Evolutionary conservation across 1,140 invertebrate genomes (phyloP).

Genomic region (Trachelipus rathkii): DNA sequence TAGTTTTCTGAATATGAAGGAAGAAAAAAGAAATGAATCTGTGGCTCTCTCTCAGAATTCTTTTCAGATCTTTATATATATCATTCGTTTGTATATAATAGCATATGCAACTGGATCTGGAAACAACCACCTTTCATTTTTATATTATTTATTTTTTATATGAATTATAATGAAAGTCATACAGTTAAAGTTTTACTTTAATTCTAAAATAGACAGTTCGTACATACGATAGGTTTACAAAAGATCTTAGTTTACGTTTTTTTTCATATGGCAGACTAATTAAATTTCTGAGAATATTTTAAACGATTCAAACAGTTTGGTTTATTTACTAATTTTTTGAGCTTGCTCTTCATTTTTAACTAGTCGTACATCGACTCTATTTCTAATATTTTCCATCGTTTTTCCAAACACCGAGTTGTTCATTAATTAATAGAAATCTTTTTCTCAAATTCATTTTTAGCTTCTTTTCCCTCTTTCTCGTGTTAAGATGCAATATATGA

Average conservation of each 20-base stretch:
- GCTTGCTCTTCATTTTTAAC: conserved; percentile 16
- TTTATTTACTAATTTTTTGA: conserved; percentile 12
- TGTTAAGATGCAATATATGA: conserved; percentile 49
- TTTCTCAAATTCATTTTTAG: conserved; percentile 54
- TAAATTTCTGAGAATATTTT: conserved; percentile 21
- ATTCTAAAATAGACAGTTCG: conserved; percentile 14
- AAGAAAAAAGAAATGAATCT: too few relatives aligned
- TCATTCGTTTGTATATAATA: conserved; percentile 16
- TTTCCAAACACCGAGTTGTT: conserved; percentile 19
- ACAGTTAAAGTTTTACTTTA: conserved; percentile 14
- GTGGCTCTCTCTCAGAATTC: too few relatives aligned
- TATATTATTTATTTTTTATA: conserved; percentile 20
- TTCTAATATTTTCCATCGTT: conserved; percentile 15
- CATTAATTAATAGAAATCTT: conserved; percentile 46
- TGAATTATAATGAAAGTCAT: conserved; percentile 13
- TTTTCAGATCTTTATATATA: conserved; percentile 16
- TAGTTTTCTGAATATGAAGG: too few relatives aligned
- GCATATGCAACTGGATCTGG: conserved; percentile 14
- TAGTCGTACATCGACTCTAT: conserved; percentile 9
- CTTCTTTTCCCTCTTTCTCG: conserved; percentile 44
- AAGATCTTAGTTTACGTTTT: conserved; percentile 22
- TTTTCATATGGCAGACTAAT: conserved; percentile 2
- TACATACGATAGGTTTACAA: conserved; percentile 21
- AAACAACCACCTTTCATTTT: conserved; percentile 7
- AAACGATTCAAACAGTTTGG: conserved; percentile 21